Evolutionary conservation across 2,888 invertebrate genomes (phyloP), one percentile per base, ranked within the genome.

Genomic region (Philereme transversata): DNA sequence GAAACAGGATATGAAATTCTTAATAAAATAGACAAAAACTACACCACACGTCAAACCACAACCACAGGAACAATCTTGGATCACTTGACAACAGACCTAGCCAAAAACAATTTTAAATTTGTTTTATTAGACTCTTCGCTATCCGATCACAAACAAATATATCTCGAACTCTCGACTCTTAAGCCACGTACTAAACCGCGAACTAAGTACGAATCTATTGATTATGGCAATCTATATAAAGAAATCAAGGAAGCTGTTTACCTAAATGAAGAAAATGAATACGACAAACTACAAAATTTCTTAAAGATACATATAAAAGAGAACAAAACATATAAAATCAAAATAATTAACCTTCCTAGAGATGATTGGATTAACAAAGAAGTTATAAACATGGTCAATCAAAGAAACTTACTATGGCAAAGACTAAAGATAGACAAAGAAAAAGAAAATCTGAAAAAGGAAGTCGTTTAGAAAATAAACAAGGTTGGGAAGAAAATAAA

Each of bases 321-420:
- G 9, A 51, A 43, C 11, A 51, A 51, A 51, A 43, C n/a, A 2
- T 10, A 9, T 11, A 51, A 51, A 51, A 51, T 34, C 6, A 51
- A 51, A 51, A 51, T 51, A 43, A n/a, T 51, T 11, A 51, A 51
- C 34, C 34, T 33, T 5, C 51, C 51, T n/a, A 41, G 43, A 10
- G 43, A 51, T 43, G 51, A 51, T 43, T 51, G 51, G 51, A 51
- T 51, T 34, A 51, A 43, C 33, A 51, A 43, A 51, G 51, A 43
- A 22, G n/a, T 51, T 0, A 51, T 51, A 5, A 5, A 51, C 1
- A 51, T 43, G 51, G 43, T 51, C 6, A 51, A 51, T 34, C 34
- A 43, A n/a, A 41, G 51, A 43, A 51, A 51, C 43, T n/a, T 34
- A 9, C n/a, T 51, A 34, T 51, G 51, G 43, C 43, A 51, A 3